Base-by-base conservation (phyloP, 1,140 invertebrate genomes). In the Drosophila littoralis region DNA sequence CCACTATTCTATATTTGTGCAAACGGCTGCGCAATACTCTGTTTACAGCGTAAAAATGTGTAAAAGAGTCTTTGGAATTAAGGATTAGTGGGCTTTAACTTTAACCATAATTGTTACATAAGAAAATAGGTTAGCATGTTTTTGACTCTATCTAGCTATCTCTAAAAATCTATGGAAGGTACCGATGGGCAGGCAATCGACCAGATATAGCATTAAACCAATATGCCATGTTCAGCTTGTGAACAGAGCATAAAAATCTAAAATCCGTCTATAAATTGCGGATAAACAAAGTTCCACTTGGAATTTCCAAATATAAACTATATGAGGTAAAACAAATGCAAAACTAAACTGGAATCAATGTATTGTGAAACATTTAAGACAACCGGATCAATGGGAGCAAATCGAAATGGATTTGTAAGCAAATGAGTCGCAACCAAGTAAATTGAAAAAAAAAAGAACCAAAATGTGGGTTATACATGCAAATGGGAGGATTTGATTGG, bases 231-330 rank as follows among this genome's bases (percentile, higher is more conserved):
- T 15, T 54, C 32, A 2, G 13, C 15, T 57, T 38, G 7, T 1
- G 22, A 4, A 22, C n/a, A 45, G 28, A 6, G 54, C 40, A 70
- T 64, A 1, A 1, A 7, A 28, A 35, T 13, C 52, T 52, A 9
- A 69, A 77, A 77, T 84, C 82, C 82, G 82, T 83, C 58, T 86
- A 51, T 68, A 79, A 89, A 86, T 83, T 75, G 79, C 68, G 70
- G 60, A 69, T 77, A 74, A 89, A 67, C 42, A 63, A 68, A 52
- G 63, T 36, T 79, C 51, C 59, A 59, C 12, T 67, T 77, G 84
- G 75, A 83, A 70, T 71, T 70, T 48, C 84, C 59, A 57, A 43
- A 46, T 66, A 78, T 66, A 78, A 60, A 81, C 78, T 71, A 61
- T 75, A 42, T 66, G 54, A 65, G 48, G 28, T 43, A 36, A 45